A percentile compares a stretch with the other conserved stretches of the same genome.
Conservation (phyloP, 2,797 vertebrate genomes). For the Columba guinea region DNA sequence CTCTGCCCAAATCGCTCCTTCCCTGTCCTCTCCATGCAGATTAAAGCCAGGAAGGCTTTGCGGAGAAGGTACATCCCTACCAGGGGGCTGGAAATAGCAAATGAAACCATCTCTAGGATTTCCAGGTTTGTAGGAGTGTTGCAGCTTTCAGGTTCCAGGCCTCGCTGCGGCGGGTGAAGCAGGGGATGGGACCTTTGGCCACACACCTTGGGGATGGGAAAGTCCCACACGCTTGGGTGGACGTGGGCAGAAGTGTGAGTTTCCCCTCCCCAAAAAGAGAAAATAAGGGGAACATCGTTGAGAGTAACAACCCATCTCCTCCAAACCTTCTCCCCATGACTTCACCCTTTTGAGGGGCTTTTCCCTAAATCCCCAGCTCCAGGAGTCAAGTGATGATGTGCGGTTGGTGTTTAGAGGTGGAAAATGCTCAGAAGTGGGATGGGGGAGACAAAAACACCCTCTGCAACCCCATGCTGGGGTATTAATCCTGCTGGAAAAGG, state of each 20-base stretch:
- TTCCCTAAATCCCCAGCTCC: background rate
- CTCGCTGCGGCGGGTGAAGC: too few species aligned
- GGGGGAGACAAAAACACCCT: background rate
- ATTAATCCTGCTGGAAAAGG: background rate
- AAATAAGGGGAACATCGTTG: fast-evolving
- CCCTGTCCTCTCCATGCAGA: fast-evolving
- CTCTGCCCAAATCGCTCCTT: too few species aligned
- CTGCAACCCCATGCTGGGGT: background rate
- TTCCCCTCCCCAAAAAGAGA: background rate
- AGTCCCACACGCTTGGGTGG: fast-evolving
- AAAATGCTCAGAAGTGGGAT: background rate
- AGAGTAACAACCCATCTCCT: fast-evolving
- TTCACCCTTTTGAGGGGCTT: fast-evolving
- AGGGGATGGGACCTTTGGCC: background rate
- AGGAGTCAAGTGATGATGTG: fast-evolving
- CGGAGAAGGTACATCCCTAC: background rate
- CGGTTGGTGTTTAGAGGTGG: fast-evolving
- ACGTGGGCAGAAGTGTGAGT: fast-evolving
- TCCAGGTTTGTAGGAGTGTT: background rate
- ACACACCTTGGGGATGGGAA: fast-evolving
- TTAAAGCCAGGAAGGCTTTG: background rate
- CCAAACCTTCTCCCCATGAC: fast-evolving
- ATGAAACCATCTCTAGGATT: fast-evolving
- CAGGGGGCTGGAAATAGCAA: background rate
- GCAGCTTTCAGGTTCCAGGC: background rate